These are phyloP conservation scores for Drosophila tristis DNA, from an alignment of 1,140 invertebrate species.

Conservation along the genomic window DNA sequence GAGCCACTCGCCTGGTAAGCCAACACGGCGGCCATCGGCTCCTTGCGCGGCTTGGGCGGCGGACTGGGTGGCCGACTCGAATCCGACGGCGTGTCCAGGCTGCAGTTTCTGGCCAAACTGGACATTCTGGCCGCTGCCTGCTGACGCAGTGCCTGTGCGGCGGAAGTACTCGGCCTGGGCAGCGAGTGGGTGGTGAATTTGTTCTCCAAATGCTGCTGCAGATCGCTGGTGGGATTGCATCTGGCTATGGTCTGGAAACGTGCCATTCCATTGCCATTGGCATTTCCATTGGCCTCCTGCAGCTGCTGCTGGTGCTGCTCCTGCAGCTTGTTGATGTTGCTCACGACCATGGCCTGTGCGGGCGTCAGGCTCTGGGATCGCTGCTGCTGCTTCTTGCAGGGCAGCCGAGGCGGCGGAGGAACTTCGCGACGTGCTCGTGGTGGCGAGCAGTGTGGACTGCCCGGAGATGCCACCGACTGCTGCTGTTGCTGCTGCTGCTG, in stretches of 20 bases:
- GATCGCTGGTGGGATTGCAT: slow-evolving; percentile 66
- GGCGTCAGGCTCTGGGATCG: slow-evolving; percentile 88
- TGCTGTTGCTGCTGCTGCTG: slow-evolving; percentile 2
- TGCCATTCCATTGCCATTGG: slow-evolving; percentile 60
- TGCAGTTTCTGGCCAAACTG: slow-evolving; percentile 85
- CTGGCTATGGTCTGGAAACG: slow-evolving; percentile 77
- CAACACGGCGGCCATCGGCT: slow-evolving; percentile 85
- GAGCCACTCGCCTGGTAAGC: slow-evolving; percentile 93
- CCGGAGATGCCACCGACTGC: slow-evolving; percentile 27
- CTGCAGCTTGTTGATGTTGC: slow-evolving; percentile 71
- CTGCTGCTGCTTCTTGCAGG: slow-evolving; percentile 89
- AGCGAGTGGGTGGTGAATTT: slow-evolving; percentile 87
- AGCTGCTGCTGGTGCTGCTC: slow-evolving; percentile 64
- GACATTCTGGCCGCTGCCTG: slow-evolving; percentile 71
- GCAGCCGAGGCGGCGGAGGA: slow-evolving; percentile 85
- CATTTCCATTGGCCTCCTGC: slow-evolving; percentile 31
- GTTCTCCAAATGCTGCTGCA: slow-evolving; percentile 65
- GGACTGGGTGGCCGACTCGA: slow-evolving; percentile 84
- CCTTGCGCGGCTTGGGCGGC: slow-evolving; percentile 89
- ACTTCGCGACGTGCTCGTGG: slow-evolving; percentile 85
- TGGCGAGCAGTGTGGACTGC: slow-evolving; percentile 82
- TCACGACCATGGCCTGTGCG: slow-evolving; percentile 84
- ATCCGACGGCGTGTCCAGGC: slow-evolving; percentile 72
- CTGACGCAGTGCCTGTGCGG: slow-evolving; percentile 57
- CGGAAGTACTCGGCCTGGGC: slow-evolving; percentile 83